These are phyloP conservation scores for Pseudachorutes palmiensis DNA, from an alignment of 1,140 invertebrate species.

Conservation along the genomic window DNA sequence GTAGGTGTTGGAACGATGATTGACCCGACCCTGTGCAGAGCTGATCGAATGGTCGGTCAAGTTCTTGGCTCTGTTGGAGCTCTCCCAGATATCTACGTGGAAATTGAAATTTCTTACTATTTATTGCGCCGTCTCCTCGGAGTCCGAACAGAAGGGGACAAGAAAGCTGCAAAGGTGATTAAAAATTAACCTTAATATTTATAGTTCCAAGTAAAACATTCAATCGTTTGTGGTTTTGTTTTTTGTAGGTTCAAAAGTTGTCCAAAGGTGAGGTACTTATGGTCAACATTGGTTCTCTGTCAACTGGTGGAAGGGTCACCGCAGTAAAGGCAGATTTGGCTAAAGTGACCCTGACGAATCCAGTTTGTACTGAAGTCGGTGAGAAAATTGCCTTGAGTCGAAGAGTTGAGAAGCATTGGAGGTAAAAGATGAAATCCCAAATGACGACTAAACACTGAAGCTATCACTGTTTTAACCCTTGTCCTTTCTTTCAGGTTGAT, in stretches of 20 bases:
- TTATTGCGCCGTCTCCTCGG: conserved; percentile 88
- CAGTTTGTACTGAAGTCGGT: conserved; percentile 96
- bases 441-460: conserved; percentile 5
- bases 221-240: conserved; percentile 13
- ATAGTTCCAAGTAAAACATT: conserved; percentile 17
- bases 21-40: conserved; percentile 94
- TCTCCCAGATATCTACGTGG: conserved; percentile 94
- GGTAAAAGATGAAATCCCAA: conserved; percentile 61
- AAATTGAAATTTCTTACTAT: conserved; percentile 97
- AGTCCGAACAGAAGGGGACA: conserved; percentile 96
- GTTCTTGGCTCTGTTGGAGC: conserved; percentile 95
- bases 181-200: no score
- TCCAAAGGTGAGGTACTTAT: conserved; percentile 83
- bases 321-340: conserved; percentile 96
- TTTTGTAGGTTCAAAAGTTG: conserved; percentile 67
- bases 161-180: conserved; percentile 90
- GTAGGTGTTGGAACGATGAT: conserved; percentile 95
- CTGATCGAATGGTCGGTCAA: conserved; percentile 96
- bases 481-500: conserved; percentile 61
- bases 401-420: conserved; percentile 98
- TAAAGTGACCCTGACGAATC: conserved; percentile 92
- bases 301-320: conserved; percentile 91
- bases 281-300: conserved; percentile 98
- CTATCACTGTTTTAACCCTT: conserved; percentile 25
- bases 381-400: conserved; percentile 98